These are phyloP conservation scores for Aphelinus certus DNA, from an alignment of 1,140 invertebrate species.

Conservation along the genomic window DNA sequence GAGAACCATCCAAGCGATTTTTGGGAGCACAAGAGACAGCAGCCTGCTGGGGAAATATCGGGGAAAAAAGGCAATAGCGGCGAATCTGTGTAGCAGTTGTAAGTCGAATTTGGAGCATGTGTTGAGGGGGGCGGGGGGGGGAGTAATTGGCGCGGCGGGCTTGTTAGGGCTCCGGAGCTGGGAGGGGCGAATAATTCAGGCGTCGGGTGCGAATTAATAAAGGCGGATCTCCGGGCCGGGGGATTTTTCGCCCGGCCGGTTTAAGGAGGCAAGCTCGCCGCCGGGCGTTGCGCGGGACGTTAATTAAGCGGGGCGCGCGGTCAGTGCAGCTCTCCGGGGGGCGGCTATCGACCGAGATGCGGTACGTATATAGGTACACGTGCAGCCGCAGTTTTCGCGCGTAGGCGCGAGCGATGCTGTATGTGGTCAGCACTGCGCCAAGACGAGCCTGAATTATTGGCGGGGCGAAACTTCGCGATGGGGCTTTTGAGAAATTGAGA, in stretches of 20 bases:
- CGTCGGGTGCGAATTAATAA: constrained; percentile 5
- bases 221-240: constrained; percentile 10
- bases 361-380: background rate
- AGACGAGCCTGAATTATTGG: background rate
- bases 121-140: too few species aligned
- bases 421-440: background rate
- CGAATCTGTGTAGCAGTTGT: too few species aligned
- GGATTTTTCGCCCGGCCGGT: constrained; percentile 4
- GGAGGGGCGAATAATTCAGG: background rate
- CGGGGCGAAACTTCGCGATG: too few species aligned
- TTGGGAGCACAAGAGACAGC: too few species aligned
- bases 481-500: too few species aligned
- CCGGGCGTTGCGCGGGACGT: constrained; percentile 10
- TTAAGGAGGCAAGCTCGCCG: background rate
- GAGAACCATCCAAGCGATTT: too few species aligned
- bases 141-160: too few species aligned
- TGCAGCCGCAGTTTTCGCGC: background rate
- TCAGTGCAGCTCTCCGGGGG: background rate
- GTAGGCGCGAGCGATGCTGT: background rate
- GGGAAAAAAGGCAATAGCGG: too few species aligned
- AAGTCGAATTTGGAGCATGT: too few species aligned
- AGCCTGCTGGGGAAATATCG: too few species aligned
- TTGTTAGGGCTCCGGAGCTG: too few species aligned
- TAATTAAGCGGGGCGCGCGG: constrained; percentile 29
- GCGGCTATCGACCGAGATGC: constrained; percentile 33